A percentile compares a stretch with the other conserved stretches of the same genome.
Evolutionary conservation across 2,888 invertebrate species (phyloP).

Genomic region (Poecilus cupreus): DNA sequence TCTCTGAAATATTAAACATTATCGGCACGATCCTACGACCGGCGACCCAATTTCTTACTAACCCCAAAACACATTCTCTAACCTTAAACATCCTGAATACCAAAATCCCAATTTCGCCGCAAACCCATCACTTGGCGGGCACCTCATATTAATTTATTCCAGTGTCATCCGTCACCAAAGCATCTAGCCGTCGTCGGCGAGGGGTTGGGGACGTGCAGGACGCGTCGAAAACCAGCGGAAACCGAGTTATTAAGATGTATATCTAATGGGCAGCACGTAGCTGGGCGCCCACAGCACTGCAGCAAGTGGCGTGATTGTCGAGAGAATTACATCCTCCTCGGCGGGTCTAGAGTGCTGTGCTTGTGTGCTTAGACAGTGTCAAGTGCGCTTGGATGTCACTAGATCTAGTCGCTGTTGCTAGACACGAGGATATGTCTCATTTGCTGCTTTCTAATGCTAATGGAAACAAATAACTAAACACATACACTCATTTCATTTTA

Average conservation of each 20-base stretch:
- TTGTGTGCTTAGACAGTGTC: too few species aligned
- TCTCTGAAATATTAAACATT: too few species aligned
- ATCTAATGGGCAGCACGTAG: conserved; percentile 46
- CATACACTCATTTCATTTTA: too few species aligned
- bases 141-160: conserved; percentile 8
- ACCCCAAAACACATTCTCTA: too few species aligned
- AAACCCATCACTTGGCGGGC: background rate
- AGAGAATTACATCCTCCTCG: conserved; percentile 36
- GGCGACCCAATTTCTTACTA: too few species aligned
- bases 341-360: background rate
- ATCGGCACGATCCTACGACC: too few species aligned
- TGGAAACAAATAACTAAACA: too few species aligned
- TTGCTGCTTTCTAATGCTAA: too few species aligned
- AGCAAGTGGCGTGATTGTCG: conserved; percentile 51
- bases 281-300: conserved; percentile 35
- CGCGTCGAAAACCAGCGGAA: conserved; percentile 5
- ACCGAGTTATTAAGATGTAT: conserved; percentile 50
- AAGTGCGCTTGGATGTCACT: background rate
- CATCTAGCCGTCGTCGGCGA: background rate
- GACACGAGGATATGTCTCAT: too few species aligned
- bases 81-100: too few species aligned
- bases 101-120: background rate
- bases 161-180: conserved; percentile 24
- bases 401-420: too few species aligned
- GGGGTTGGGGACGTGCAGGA: background rate